A percentile compares a stretch with the other conserved stretches of the same genome.
These are phyloP conservation scores for Tursiops truncatus DNA, from an alignment of 2,113 vertebrate genomes.

Conservation along the genomic window DNA sequence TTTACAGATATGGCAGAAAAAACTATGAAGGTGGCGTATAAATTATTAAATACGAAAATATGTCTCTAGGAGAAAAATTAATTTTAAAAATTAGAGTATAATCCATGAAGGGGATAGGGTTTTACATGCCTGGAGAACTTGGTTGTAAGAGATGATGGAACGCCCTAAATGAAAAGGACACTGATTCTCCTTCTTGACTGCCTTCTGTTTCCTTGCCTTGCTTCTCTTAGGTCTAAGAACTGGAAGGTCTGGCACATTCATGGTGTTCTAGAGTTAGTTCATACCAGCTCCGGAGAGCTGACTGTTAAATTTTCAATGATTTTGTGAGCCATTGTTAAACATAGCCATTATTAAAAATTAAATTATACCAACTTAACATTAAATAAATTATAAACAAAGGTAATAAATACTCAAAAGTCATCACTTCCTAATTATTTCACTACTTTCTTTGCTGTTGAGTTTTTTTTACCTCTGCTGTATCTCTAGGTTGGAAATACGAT, in stretches of 20 bases:
- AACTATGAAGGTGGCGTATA: not conserved
- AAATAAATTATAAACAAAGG: not conserved
- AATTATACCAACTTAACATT: not conserved
- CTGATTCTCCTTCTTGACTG: not conserved
- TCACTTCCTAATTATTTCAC: not conserved
- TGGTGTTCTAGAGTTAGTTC: not conserved
- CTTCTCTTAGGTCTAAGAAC: not conserved
- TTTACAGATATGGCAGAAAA: not conserved
- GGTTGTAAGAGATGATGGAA: not conserved
- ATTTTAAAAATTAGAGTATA: not conserved
- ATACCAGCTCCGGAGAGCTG: not conserved
- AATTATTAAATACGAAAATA: conserved; percentile 33
- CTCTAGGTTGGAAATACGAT: not conserved
- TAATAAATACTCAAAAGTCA: not conserved
- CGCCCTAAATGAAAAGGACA: not conserved
- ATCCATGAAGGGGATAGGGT: not conserved
- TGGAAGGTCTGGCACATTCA: not conserved
- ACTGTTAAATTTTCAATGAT: not conserved
- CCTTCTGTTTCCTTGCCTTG: not conserved
- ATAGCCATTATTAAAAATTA: not conserved
- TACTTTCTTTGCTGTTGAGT: not conserved
- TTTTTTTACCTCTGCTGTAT: not conserved
- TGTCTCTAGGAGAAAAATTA: not conserved
- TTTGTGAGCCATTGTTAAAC: conserved; percentile 19
- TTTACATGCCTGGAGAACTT: not conserved